Conservation (phyloP, 2,113 vertebrate genomes). For the Turnix velox region DNA sequence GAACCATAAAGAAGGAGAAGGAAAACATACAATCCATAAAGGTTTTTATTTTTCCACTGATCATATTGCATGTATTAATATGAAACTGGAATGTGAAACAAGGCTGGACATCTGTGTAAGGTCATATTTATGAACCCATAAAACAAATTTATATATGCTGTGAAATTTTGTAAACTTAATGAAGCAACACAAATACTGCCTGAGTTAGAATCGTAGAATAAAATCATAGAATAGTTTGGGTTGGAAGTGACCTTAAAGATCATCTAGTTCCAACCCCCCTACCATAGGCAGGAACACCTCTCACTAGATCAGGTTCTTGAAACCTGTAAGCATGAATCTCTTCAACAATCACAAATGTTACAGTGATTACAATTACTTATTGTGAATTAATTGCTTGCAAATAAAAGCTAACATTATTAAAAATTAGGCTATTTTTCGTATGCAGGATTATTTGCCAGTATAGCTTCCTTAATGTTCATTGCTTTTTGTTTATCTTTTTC, state of each 20-base stretch:
- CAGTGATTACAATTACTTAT: neutral
- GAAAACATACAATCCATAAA: neutral
- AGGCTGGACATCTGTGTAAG: neutral
- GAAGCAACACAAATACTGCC: neutral
- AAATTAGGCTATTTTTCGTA: neutral
- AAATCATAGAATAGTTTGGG: too few species aligned
- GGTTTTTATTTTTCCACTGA: rapidly evolving
- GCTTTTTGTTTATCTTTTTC: neutral
- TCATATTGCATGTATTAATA: neutral
- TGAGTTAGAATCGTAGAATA: too few species aligned
- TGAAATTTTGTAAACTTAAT: neutral
- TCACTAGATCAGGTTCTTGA: too few species aligned
- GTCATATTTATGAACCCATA: neutral
- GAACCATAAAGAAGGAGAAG: neutral
- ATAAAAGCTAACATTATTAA: neutral
- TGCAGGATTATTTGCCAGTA: neutral
- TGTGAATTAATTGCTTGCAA: neutral
- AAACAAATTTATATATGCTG: neutral
- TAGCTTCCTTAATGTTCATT: neutral
- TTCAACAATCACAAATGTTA: neutral
- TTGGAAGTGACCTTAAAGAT: too few species aligned
- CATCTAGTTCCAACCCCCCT: too few species aligned
- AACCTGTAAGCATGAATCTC: neutral
- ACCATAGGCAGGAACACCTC: too few species aligned
- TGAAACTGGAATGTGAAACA: neutral